These are phyloP conservation scores for Isichthys henryi DNA, from an alignment of 2,113 vertebrate species.

Conservation along the genomic window DNA sequence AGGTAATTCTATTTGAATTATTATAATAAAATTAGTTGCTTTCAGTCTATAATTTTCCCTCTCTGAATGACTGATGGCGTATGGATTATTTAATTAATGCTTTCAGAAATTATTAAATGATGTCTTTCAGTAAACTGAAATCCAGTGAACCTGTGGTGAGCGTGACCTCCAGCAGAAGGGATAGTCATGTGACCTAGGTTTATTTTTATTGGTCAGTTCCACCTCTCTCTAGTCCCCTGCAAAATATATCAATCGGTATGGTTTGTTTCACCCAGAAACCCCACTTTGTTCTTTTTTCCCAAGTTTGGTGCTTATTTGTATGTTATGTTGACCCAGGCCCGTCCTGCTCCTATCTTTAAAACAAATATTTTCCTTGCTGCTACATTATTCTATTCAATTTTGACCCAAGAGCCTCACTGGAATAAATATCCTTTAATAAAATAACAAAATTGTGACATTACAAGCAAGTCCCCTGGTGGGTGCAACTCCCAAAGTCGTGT, in stretches of 20 bases:
- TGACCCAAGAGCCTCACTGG: background rate
- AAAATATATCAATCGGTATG: background rate
- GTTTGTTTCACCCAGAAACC: background rate
- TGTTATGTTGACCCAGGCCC: background rate
- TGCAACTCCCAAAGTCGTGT: background rate
- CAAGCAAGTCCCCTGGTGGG: background rate
- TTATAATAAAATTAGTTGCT: background rate
- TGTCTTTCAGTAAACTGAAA: background rate
- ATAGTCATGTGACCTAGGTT: background rate
- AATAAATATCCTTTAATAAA: background rate
- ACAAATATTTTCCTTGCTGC: background rate
- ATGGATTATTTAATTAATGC: background rate
- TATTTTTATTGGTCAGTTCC: background rate
- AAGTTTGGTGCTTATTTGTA: background rate
- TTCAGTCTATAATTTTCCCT: background rate
- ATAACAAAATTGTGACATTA: background rate
- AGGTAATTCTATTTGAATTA: background rate
- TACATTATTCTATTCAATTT: background rate
- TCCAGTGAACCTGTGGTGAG: background rate
- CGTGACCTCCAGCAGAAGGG: background rate
- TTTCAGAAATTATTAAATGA: background rate
- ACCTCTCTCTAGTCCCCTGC: background rate
- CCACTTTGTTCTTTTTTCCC: background rate
- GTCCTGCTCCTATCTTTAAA: background rate
- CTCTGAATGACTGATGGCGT: background rate